A percentile compares a stretch with the other conserved stretches of the same genome.
Conservation (phyloP, 2,888 invertebrate genomes). For the Lochmaea crataegi region DNA sequence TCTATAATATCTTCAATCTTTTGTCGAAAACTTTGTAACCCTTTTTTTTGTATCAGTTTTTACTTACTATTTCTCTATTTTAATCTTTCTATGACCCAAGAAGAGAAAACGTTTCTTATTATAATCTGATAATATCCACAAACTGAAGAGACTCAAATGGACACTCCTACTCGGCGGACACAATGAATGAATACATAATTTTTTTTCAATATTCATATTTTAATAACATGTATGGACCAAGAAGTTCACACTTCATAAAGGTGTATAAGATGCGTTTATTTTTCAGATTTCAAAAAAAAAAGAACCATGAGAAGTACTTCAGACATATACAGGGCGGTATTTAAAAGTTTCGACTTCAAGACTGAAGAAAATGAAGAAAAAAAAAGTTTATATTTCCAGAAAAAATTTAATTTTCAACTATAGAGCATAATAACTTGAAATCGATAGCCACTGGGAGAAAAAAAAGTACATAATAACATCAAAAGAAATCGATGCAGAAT, state of each 20-base stretch:
- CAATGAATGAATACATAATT: slow-evolving; percentile 36
- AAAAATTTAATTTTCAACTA: no score
- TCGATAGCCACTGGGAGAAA: no score
- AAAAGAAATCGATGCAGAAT: no score
- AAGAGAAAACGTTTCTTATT: slow-evolving; percentile 16
- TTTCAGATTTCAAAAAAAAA: slow-evolving; percentile 22
- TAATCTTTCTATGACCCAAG: not conserved
- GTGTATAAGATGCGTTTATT: slow-evolving; percentile 15
- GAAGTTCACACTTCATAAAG: slow-evolving; percentile 35
- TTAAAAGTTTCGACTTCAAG: not conserved
- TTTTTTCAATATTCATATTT: slow-evolving; percentile 28
- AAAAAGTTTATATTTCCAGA: no score
- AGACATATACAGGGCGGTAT: not conserved
- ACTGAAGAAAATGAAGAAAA: no score
- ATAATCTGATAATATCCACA: slow-evolving; percentile 25
- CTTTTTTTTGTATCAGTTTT: not conserved
- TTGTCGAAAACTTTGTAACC: no score
- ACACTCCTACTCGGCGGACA: slow-evolving; percentile 26
- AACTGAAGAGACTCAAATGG: slow-evolving; percentile 23
- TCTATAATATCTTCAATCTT: no score
- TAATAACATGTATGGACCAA: slow-evolving; percentile 31
- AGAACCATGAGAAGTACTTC: not conserved
- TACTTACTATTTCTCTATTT: not conserved
- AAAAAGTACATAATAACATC: no score
- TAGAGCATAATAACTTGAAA: no score